These are phyloP conservation scores for Spinibarbus caldwelli DNA, from an alignment of 2,797 vertebrate species.

Conservation along the genomic window DNA sequence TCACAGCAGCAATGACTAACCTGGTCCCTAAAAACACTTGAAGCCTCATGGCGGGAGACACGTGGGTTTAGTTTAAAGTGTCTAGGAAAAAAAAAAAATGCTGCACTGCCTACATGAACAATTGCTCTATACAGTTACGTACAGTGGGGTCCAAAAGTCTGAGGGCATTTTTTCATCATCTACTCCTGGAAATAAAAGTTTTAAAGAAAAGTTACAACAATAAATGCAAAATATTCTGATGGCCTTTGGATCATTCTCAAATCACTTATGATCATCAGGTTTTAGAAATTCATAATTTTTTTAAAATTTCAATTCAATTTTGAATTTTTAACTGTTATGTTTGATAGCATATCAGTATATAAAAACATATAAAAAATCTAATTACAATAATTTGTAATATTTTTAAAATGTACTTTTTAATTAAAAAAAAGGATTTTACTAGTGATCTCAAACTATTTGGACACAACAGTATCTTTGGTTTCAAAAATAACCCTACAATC, in stretches of 20 bases:
- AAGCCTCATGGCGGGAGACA: slow-evolving; percentile 67
- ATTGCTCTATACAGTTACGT: slow-evolving; percentile 38
- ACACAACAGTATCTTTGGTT: background rate
- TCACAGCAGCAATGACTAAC: slow-evolving; percentile 77
- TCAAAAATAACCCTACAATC: background rate
- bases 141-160: background rate
- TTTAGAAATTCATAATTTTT: no score
- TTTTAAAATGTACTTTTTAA: no score
- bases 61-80: slow-evolving; percentile 58
- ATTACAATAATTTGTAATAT: no score
- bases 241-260: no score
- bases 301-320: no score
- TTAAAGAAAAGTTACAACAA: background rate
- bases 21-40: slow-evolving; percentile 69
- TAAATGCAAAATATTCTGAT: background rate
- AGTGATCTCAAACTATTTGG: no score
- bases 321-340: no score
- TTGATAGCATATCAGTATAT: no score
- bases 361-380: no score
- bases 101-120: slow-evolving; percentile 60
- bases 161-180: background rate
- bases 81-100: slow-evolving; percentile 32
- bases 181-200: background rate
- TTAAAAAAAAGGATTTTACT: no score
- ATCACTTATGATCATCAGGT: no score